These are phyloP conservation scores for Turritopsis rubra DNA, from an alignment of 30 jellyfish, hydroid and myxozoan species.

Conservation along the genomic window DNA sequence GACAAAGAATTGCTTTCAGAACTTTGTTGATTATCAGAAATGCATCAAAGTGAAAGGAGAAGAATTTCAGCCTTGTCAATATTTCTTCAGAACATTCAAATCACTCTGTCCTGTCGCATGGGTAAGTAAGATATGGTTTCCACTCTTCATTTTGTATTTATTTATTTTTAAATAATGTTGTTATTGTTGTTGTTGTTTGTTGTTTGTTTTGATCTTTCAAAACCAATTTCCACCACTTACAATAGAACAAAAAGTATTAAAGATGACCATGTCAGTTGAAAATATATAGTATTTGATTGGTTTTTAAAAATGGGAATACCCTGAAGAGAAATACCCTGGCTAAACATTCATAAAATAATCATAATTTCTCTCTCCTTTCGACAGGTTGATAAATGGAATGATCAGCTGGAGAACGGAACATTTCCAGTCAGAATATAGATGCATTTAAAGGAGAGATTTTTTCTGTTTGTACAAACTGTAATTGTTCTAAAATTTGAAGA, in stretches of 20 bases:
- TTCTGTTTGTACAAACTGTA: not conserved
- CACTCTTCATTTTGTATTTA: not conserved
- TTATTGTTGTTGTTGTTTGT: not conserved
- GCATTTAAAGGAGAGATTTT: not conserved
- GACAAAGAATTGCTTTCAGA: conserved; percentile 90
- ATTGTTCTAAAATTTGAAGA: not conserved
- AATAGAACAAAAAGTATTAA: too few species aligned
- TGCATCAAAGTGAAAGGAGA: conserved; percentile 81
- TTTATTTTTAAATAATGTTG: not conserved
- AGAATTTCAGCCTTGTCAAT: conserved; percentile 75
- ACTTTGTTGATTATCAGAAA: conserved; percentile 74
- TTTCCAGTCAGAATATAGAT: conserved; percentile 67
- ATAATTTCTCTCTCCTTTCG: not conserved
- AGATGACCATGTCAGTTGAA: too few species aligned
- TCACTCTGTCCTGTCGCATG: conserved; percentile 85
- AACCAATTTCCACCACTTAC: not conserved
- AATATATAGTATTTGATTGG: too few species aligned
- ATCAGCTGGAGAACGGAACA: conserved; percentile 73
- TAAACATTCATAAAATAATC: not conserved
- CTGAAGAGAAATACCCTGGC: too few species aligned
- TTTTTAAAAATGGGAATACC: too few species aligned
- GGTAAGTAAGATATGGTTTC: conserved; percentile 34
- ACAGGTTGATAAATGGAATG: conserved; percentile 93
- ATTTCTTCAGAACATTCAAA: conserved; percentile 57
- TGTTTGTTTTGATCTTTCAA: not conserved